These are phyloP conservation scores for Scaptomyza parva DNA, from an alignment of 2,888 invertebrate species.

Conservation along the genomic window DNA sequence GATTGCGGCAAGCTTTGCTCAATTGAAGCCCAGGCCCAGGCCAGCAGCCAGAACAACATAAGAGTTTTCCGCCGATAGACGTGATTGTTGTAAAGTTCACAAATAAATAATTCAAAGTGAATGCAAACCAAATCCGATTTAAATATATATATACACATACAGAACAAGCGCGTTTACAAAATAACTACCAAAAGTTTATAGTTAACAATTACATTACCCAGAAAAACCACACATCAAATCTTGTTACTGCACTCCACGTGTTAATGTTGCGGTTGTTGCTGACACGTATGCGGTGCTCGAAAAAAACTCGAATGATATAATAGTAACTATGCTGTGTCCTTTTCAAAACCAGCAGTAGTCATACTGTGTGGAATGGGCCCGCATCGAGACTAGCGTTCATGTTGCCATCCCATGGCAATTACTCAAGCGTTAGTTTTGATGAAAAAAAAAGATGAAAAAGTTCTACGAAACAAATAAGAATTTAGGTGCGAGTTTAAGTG, in stretches of 20 bases:
- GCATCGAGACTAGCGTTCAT: neutral
- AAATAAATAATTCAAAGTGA: constrained; percentile 17
- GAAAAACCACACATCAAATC: neutral
- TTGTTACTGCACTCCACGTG: neutral
- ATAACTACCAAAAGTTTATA: constrained; percentile 6
- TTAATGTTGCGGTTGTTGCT: constrained; percentile 10
- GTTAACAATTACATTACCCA: neutral
- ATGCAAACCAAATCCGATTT: constrained; percentile 1
- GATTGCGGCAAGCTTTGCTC: constrained; percentile 75
- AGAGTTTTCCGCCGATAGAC: constrained; percentile 28
- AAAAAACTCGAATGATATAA: constrained; percentile 26
- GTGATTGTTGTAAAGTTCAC: constrained; percentile 6
- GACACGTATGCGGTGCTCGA: constrained; percentile 28
- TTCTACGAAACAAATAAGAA: neutral
- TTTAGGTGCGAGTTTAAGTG: neutral
- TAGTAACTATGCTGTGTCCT: constrained; percentile 6
- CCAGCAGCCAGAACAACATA: constrained; percentile 26
- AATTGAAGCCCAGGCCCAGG: constrained; percentile 47
- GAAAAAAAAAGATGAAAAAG: constrained; percentile 11
- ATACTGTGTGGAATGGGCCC: neutral
- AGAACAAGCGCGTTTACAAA: neutral
- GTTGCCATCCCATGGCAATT: constrained; percentile 8
- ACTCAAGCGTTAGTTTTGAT: constrained; percentile 13
- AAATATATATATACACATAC: neutral
- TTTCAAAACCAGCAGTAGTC: neutral